Evolutionary conservation across 2,888 invertebrate genomes (phyloP), one percentile per base, ranked within the genome.

Genomic region (Meteorus cinctellus): DNA sequence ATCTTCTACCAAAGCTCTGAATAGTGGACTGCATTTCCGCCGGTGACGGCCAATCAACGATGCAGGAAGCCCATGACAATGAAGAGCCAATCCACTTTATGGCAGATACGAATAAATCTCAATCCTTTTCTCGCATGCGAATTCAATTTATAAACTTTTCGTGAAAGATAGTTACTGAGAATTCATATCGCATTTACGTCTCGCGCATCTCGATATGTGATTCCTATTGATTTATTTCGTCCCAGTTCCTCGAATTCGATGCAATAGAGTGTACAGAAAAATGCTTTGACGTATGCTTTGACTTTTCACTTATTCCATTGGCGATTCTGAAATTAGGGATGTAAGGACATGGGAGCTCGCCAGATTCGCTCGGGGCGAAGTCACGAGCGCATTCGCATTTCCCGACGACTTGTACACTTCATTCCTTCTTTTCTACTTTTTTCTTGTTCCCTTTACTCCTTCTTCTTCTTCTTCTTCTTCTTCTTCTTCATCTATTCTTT

Each of bases 251-350:
- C 5, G 19, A 19, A 55, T 55, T 55, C 6, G 19, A 55, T 6
- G n/a, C 55, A 24, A 19, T 55, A 48, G 41, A 12, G 41, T 41
- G 41, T 41, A 41, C 12, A 41, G 41, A 48, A 48, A 48, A 48
- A 48, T 14, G 48, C 55, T 55, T 55, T 55, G 55, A 55, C 55
- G 55, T 55, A 62, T 62, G 19, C 29, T 36, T 14, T 16, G 14
- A 71, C 71, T 62, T 41, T 27, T 29, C 62, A 62, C 24, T 59
- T 75, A 78, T 78, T 79, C 78, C 65, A 36, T 55, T 60, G 72
- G 69, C 71, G 74, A 78, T 78, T 75, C 70, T 74, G 71, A 74
- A 79, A 79, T 77, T 75, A 78, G 76, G 77, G 48, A 74, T 71
- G 74, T 78, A 71, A 67, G 73, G 76, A 69, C 71, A 73, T 78